Base-by-base conservation (phyloP, 2,888 invertebrate genomes). In the Griposia aprilina region DNA sequence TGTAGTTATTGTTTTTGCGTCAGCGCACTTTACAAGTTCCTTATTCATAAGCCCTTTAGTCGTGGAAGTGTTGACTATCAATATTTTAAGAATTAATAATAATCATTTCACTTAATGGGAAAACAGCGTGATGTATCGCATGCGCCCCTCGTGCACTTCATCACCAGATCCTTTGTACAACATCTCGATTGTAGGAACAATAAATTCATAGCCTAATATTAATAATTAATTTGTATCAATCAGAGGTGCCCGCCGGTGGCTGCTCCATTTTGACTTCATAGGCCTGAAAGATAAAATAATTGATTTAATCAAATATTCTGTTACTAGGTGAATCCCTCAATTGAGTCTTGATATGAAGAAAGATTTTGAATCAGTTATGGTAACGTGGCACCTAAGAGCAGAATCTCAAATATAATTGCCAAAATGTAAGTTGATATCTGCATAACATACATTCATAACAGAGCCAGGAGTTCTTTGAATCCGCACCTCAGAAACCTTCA, bases 201-300 rank as follows among this genome's bases (percentile, higher is more conserved):
- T 88, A 87, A 80, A 88, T 88, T 89, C 80, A 88, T 86, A 88
- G 75, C 86, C 88, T 91, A 89, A 80, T 41, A 79, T 80, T 85
- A 82, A 59, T 62, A 66, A 80, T 84, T 74, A 63, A 72, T 74
- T 81, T 80, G 57, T 78, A 89, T 91, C 90, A 93, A 80, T 92
- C 91, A 7, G 91, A 82, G 48, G 86, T 80, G 76, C 83, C 86
- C 67, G 86, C 80, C 55, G 81, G 70, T 67, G 86, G 80, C 75
- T 83, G 81, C 67, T 80, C 83, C 57, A 90, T 89, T 81, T 93
- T 94, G 78, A 89, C 91, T 80, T 94, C 94, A 85, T 95, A 96
- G 8, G 95, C 94, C 96, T 96, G 93, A 68, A 94, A 93, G 55
- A 84, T 78, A 87, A 77, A 80, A 45, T 26, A 67, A 30, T 50